Conservation (phyloP, 2,888 invertebrate genomes). For the Philereme vetulata region DNA sequence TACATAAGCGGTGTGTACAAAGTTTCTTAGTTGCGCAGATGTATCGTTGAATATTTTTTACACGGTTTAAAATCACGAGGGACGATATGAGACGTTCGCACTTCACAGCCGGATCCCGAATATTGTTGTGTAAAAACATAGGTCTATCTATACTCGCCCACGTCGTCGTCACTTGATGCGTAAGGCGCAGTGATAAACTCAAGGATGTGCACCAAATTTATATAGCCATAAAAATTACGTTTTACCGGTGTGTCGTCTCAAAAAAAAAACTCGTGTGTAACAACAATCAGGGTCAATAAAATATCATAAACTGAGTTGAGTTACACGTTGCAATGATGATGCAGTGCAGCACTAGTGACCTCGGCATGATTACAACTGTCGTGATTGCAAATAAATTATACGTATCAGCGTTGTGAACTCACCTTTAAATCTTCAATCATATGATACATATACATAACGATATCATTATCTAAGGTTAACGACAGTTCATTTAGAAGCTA, state of each 20-base stretch:
- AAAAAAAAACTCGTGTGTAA: background rate
- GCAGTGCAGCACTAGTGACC: conserved; percentile 9
- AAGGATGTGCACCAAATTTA: conserved; percentile 38
- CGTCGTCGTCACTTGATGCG: conserved; percentile 27
- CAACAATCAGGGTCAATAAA: background rate
- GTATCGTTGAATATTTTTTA: conserved; percentile 7
- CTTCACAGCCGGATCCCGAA: conserved; percentile 34
- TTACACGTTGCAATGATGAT: conserved; percentile 17
- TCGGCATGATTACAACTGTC: conserved; percentile 11
- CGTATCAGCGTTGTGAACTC: conserved; percentile 16
- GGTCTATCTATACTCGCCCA: conserved; percentile 27
- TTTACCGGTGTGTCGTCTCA: background rate
- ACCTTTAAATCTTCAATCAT: conserved; percentile 22
- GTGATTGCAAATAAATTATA: conserved; percentile 18
- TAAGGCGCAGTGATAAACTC: conserved; percentile 30
- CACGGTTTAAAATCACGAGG: conserved; percentile 12
- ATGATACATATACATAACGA: conserved; percentile 15
- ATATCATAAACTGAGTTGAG: conserved; percentile 9
- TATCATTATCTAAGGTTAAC: conserved; percentile 27
- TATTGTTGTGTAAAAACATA: conserved; percentile 30
- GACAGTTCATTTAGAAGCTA: conserved; percentile 16
- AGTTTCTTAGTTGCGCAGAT: conserved; percentile 7
- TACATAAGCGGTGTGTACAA: conserved; percentile 20
- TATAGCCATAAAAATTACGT: conserved; percentile 23
- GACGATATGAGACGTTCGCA: conserved; percentile 21